These are phyloP conservation scores for Corythucha ciliata DNA, from an alignment of 2,888 invertebrate species.

Conservation along the genomic window DNA sequence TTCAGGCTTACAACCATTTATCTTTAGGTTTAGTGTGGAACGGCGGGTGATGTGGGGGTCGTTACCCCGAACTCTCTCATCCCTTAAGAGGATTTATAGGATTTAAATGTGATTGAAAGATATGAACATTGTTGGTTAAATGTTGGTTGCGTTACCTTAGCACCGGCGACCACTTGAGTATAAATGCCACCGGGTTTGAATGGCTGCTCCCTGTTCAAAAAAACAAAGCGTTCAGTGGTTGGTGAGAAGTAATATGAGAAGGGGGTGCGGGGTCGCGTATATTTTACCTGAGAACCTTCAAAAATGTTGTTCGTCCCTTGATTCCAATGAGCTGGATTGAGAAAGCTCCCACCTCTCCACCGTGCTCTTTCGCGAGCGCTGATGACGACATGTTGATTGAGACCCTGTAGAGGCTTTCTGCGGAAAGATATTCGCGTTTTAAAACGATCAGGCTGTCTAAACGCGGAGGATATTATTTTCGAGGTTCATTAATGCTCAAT, in stretches of 20 bases:
- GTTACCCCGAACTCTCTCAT: too few relatives aligned
- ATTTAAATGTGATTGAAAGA: too few relatives aligned
- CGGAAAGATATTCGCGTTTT: too few relatives aligned
- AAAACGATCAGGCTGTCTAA: conserved; percentile 18
- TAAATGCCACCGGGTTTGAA: conserved; percentile 65
- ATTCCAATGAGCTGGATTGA: conserved; percentile 56
- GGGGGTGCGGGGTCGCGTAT: conserved; percentile 36
- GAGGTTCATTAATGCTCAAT: too few relatives aligned
- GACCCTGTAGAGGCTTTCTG: conserved; percentile 71
- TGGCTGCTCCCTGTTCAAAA: conserved; percentile 41
- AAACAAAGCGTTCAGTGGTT: conserved; percentile 13
- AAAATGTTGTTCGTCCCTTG: conserved; percentile 51
- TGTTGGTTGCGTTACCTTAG: too few relatives aligned
- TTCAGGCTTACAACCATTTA: too few relatives aligned
- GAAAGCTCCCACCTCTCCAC: conserved; percentile 69
- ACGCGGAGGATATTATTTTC: too few relatives aligned
- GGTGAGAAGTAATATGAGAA: not conserved
- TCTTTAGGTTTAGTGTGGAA: too few relatives aligned
- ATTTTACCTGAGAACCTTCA: conserved; percentile 47
- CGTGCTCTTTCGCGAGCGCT: conserved; percentile 59
- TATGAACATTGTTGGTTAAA: too few relatives aligned
- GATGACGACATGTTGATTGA: conserved; percentile 64
- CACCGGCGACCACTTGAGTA: conserved; percentile 56
- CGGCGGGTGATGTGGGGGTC: too few relatives aligned
- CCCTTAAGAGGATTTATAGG: too few relatives aligned